Conservation (phyloP, 2,797 vertebrate genomes). For the Phoxinus dragarum region DNA sequence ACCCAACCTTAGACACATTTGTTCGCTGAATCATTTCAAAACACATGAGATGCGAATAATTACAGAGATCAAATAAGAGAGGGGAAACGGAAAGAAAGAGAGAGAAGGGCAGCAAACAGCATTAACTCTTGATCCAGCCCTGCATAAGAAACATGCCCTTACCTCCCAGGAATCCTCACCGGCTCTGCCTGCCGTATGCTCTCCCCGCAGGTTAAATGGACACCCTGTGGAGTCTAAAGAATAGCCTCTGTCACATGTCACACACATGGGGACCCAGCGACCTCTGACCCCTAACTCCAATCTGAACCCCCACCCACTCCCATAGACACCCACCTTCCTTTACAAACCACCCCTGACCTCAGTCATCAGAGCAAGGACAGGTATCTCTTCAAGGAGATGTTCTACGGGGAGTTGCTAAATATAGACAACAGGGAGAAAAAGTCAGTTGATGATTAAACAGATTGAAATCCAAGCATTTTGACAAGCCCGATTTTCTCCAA, state of each 20-base stretch:
- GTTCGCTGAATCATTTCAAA: constrained; percentile 53
- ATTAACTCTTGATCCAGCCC: constrained; percentile 65
- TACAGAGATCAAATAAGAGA: constrained; percentile 43
- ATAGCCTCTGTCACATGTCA: constrained; percentile 93
- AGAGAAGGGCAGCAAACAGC: constrained; percentile 48
- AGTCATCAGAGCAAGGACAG: constrained; percentile 51
- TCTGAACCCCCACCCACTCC: constrained; percentile 66
- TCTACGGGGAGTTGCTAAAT: constrained; percentile 40
- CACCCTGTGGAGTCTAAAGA: constrained; percentile 94
- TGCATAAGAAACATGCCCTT: constrained; percentile 89
- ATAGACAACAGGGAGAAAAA: constrained; percentile 43
- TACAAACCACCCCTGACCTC: constrained; percentile 65
- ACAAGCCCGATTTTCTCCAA: constrained; percentile 48
- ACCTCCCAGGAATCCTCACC: constrained; percentile 86
- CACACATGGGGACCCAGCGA: constrained; percentile 81
- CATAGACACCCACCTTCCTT: constrained; percentile 67
- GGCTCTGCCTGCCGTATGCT: constrained; percentile 83
- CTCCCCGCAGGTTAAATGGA: constrained; percentile 87
- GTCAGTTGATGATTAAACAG: constrained; percentile 42
- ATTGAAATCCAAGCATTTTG: constrained; percentile 32
- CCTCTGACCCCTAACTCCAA: constrained; percentile 57
- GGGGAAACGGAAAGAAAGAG: constrained; percentile 38
- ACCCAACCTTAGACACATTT: constrained; percentile 44
- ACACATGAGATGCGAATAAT: constrained; percentile 21
- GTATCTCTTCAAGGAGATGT: constrained; percentile 54